Evolutionary conservation across 2,113 vertebrate genomes (phyloP).

Genomic region (Fulica atra): DNA sequence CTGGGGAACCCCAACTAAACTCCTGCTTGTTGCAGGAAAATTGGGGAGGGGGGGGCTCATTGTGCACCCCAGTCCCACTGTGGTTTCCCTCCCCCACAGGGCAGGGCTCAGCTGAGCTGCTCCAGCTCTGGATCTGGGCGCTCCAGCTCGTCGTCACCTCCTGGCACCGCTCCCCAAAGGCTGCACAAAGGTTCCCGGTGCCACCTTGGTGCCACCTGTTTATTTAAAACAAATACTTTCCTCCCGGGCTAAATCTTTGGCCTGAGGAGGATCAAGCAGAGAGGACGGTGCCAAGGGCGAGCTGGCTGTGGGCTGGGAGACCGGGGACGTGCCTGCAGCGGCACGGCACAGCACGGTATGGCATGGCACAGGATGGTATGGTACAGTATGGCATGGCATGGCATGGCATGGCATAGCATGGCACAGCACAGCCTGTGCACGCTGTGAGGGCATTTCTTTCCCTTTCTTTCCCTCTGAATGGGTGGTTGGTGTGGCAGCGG

Average conservation of each 20-base stretch:
- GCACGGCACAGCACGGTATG: neutral
- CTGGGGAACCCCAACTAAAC: accelerated
- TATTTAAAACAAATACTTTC: neutral
- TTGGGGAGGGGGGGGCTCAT: no score
- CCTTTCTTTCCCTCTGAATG: neutral
- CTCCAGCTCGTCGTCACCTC: neutral
- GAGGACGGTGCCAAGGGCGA: accelerated
- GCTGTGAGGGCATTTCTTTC: neutral
- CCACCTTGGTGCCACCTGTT: neutral
- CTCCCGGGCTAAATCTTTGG: neutral
- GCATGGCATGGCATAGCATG: no score
- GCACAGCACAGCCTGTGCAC: neutral
- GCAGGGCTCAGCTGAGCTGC: neutral
- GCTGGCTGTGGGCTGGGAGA: accelerated
- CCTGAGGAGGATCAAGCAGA: accelerated
- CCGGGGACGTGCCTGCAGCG: neutral
- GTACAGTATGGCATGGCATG: no score
- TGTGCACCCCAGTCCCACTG: no score
- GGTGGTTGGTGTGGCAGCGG: neutral
- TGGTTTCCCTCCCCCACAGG: neutral
- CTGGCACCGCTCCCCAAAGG: neutral
- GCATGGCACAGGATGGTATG: no score
- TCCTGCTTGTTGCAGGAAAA: neutral
- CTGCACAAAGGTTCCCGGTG: neutral
- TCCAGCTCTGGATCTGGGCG: neutral